Percentiles rank a stretch among this genome's conserved stretches.
phyloP scores from a whole-genome alignment of 2,797 vertebrate genomes.

The Thamnophis elegans region DNA sequence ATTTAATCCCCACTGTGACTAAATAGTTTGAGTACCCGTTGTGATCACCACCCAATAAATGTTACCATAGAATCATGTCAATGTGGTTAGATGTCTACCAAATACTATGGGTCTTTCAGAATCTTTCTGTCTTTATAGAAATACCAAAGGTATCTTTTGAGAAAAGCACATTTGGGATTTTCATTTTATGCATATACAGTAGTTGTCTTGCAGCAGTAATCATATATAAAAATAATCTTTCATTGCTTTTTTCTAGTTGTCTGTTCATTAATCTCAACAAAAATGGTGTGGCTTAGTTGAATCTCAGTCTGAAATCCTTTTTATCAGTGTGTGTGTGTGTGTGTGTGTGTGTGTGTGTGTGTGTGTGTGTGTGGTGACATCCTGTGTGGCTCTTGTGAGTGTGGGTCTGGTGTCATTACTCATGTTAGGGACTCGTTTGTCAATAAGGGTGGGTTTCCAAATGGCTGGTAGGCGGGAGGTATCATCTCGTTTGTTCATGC shows the following conservation, averaged over 20 bases:
- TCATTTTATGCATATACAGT: neutral
- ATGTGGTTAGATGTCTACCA: neutral
- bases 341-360: no score
- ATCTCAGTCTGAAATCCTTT: neutral
- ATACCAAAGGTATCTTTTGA: neutral
- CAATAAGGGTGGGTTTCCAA: no score
- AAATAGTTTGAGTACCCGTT: neutral
- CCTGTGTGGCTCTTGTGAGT: no score
- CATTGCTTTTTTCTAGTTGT: neutral
- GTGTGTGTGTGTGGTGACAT: no score
- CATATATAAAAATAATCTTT: neutral
- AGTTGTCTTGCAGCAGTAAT: neutral
- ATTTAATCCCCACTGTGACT: neutral
- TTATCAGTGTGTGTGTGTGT: neutral
- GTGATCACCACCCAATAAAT: neutral
- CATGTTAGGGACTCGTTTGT: no score
- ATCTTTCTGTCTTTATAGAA: neutral
- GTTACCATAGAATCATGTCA: neutral
- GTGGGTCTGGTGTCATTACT: no score
- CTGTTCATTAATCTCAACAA: neutral
- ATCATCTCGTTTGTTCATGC: no score
- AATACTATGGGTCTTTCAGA: neutral
- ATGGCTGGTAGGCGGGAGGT: no score
- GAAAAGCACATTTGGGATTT: neutral
- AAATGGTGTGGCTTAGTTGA: neutral